Base-by-base conservation (phyloP, 2,797 vertebrate species). In the Melanotaenia pygmaea region DNA sequence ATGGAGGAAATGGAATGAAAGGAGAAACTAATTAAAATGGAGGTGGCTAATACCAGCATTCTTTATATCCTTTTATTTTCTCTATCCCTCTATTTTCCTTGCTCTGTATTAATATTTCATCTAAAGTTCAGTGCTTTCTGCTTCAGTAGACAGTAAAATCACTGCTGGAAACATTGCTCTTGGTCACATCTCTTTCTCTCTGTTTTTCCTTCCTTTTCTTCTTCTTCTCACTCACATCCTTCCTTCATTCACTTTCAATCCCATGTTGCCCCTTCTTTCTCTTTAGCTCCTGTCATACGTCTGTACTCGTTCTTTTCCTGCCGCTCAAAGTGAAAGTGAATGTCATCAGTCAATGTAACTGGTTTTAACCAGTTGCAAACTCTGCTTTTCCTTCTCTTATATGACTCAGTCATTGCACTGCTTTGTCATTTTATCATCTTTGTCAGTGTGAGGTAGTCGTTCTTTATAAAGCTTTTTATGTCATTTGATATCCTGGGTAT, bases 71-170 rank as follows among this genome's bases (percentile, higher is more conserved):
- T 72, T 88, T 90, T 84, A 81, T 90, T 90, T 90, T 80, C 84
- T 80, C 68, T 9, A 70, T 80, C 82, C 78, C 70, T 87, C 80
- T 82, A 72, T 90, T 91, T 90, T 70, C 84, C 76, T 71, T 45
- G 53, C 86, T 84, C 75, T 78, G 85, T 89, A 91, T 94, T 93
- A 92, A 94, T 93, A 92, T 94, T 93, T 94, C 72, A 93, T 94
- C 83, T 92, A 86, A 92, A 94, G 89, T 94, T 93, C 87, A 92
- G 79, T 58, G 60, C 79, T 90, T 93, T 94, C 89, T 88, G 91
- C 91, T 94, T 94, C 87, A 91, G 77, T 88, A 91, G 85, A 90
- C 86, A 72, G 92, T 91, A 88, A 92, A 93, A 92, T 93, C 90
- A 91, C 90, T 78, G 87, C 88, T 87, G 83, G 83, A 89, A 89